A percentile compares a stretch with the other conserved stretches of the same genome.
phyloP scores from a whole-genome alignment of 1,140 invertebrate species.

The Calliphora vicina region DNA sequence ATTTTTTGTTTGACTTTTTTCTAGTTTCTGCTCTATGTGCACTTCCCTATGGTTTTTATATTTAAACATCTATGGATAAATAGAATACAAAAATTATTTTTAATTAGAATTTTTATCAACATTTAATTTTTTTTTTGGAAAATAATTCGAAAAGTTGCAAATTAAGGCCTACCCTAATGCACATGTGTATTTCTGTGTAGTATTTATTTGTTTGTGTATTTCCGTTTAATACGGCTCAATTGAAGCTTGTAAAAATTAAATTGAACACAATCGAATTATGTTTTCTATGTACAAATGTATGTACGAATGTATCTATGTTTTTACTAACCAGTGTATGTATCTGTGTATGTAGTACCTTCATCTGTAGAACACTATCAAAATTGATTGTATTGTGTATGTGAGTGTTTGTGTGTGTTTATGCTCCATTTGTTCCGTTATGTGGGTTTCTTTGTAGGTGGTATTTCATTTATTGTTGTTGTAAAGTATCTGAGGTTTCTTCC shows the following conservation, averaged over 20 bases:
- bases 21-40: too few species aligned
- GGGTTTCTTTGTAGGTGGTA: not conserved
- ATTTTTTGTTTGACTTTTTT: too few species aligned
- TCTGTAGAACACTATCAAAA: too few species aligned
- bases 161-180: too few species aligned
- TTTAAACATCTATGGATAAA: too few species aligned
- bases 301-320: not conserved
- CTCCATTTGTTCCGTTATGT: conserved; percentile 5
- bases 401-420: not conserved
- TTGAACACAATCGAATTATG: conserved; percentile 63
- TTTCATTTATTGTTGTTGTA: not conserved
- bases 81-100: too few species aligned
- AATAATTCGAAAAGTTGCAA: too few species aligned
- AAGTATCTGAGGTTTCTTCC: not conserved
- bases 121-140: too few species aligned
- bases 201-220: not conserved
- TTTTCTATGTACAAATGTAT: conserved; percentile 39
- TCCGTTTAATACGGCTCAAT: conserved; percentile 41
- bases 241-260: conserved; percentile 64
- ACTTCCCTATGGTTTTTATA: too few species aligned
- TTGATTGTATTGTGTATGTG: not conserved
- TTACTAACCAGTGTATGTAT: not conserved
- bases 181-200: too few species aligned
- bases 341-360: not conserved
- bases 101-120: too few species aligned